Evolutionary conservation across 2,797 vertebrate genomes (phyloP).

Genomic region (Poeciliopsis gracilis): DNA sequence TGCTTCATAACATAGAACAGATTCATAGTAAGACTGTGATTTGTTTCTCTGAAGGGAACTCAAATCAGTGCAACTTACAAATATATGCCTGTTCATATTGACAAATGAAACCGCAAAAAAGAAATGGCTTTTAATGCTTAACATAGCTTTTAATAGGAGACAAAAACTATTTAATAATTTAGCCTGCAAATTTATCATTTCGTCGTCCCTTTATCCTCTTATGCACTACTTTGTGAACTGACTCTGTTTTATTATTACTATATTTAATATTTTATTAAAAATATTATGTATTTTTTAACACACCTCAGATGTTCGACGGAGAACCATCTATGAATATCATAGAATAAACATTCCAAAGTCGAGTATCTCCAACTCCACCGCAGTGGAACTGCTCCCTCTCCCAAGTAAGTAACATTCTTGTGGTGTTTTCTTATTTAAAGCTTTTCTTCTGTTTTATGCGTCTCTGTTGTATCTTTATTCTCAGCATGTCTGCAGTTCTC

Average conservation of each 20-base stretch:
- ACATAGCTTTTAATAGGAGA: background rate
- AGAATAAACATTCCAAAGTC: conserved; percentile 92
- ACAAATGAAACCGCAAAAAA: background rate
- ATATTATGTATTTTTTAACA: conserved; percentile 6
- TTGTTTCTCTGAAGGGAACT: background rate
- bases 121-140: background rate
- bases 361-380: conserved; percentile 87
- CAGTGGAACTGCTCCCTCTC: conserved; percentile 91
- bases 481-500: conserved; percentile 94
- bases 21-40: conserved; percentile 88
- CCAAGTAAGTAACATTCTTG: conserved; percentile 84
- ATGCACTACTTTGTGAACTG: background rate
- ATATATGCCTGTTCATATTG: background rate
- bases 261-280: background rate
- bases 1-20: conserved; percentile 92
- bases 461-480: conserved; percentile 30
- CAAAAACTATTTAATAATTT: background rate
- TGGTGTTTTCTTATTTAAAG: conserved; percentile 6
- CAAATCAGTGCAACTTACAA: background rate
- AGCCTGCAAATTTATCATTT: background rate
- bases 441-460: background rate
- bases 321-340: conserved; percentile 97
- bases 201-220: background rate
- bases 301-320: conserved; percentile 88
- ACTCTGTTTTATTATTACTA: background rate